A percentile compares a stretch with the other conserved stretches of the same genome.
phyloP scores from a whole-genome alignment of 2,797 vertebrate species.

The Moxostoma hubbsi region DNA sequence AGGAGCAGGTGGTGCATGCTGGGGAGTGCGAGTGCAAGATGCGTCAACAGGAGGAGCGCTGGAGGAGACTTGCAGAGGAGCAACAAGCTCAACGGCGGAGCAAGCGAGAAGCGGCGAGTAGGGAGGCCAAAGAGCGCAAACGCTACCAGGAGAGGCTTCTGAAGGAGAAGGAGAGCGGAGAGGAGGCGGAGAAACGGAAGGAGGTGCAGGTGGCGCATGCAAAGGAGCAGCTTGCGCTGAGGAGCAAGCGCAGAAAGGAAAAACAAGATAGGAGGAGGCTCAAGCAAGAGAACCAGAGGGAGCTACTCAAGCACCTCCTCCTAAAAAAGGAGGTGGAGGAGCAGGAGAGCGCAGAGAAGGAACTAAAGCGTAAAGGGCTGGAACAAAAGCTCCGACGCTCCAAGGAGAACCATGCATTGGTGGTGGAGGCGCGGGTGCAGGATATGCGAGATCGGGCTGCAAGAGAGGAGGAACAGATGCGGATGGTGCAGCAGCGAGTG shows the following conservation, averaged over 20 bases:
- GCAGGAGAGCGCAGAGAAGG: constrained; percentile 70
- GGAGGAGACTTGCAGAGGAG: constrained; percentile 68
- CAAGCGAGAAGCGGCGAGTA: constrained; percentile 53
- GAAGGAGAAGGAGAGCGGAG: constrained; percentile 61
- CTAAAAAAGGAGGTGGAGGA: constrained; percentile 74
- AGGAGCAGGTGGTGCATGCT: constrained; percentile 47
- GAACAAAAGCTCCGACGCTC: constrained; percentile 68
- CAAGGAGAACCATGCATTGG: constrained; percentile 56
- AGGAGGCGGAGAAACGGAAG: constrained; percentile 59
- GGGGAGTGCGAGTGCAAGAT: constrained; percentile 52
- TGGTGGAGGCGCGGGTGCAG: constrained; percentile 55
- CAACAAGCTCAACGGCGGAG: constrained; percentile 62
- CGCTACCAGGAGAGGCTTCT: constrained; percentile 66
- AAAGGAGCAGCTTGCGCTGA: constrained; percentile 65
- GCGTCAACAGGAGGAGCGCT: constrained; percentile 63
- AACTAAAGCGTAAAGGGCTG: constrained; percentile 63
- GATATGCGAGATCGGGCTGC: constrained; percentile 65
- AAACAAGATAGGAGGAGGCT: constrained; percentile 62
- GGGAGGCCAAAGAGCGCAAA: constrained; percentile 66
- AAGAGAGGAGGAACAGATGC: constrained; percentile 69
- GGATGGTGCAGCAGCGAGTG: constrained; percentile 63
- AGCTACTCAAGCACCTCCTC: constrained; percentile 74
- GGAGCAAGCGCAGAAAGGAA: constrained; percentile 63
- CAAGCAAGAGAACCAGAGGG: constrained; percentile 70
- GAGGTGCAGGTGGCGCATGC: constrained; percentile 57